These are phyloP conservation scores for Phalacrocorax pelagicus DNA, from an alignment of 2,113 vertebrate genomes.

Conservation along the genomic window DNA sequence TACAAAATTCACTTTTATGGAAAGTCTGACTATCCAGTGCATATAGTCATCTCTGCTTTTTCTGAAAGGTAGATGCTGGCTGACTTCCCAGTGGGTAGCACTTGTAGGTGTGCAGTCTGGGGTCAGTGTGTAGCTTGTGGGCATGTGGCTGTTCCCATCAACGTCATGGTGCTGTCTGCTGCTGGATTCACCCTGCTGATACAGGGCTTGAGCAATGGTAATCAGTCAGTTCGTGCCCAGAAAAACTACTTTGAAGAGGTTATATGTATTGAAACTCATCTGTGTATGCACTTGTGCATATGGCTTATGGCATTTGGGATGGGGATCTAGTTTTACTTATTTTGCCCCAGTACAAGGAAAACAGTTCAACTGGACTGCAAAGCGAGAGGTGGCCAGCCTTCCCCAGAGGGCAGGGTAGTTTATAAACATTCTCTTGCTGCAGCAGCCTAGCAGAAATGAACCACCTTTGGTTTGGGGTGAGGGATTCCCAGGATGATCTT, in stretches of 20 bases:
- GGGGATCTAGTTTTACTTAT: background rate
- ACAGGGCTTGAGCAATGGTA: background rate
- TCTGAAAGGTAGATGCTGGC: background rate
- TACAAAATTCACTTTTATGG: background rate
- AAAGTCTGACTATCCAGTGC: background rate
- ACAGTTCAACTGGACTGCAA: background rate
- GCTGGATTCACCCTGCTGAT: background rate
- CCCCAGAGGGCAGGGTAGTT: background rate
- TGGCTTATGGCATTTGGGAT: background rate
- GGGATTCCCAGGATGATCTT: background rate
- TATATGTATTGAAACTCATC: background rate
- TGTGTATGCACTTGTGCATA: background rate
- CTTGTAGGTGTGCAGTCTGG: background rate
- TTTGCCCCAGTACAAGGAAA: background rate
- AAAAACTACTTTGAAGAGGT: background rate
- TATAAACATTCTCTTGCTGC: background rate
- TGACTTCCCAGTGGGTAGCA: background rate
- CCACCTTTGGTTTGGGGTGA: background rate
- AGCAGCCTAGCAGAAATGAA: background rate
- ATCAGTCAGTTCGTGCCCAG: background rate
- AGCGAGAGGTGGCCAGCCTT: background rate
- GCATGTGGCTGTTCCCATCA: fast-evolving
- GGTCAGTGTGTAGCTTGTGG: background rate
- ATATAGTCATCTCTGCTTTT: background rate
- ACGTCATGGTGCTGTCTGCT: background rate